Base-by-base conservation (phyloP, 2,888 invertebrate species). In the Acleris cristana region DNA sequence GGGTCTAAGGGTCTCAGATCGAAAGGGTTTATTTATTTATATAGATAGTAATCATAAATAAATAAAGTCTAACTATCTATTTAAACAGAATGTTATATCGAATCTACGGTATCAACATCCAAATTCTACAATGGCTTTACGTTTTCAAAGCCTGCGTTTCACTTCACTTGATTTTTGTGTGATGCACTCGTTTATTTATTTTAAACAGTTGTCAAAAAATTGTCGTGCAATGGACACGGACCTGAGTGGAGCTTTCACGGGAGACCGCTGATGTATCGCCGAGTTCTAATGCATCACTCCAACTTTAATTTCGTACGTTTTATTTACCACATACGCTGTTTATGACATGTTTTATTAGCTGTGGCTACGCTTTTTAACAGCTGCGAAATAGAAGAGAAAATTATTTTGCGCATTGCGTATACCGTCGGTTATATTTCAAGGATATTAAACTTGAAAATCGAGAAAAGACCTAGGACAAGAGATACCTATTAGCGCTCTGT, bases 261-360 rank as follows among this genome's bases (percentile, higher is more conserved):
- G 74, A 74, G 74, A 76, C 73, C 75, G 71, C 72, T 77, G 73
- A 82, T 81, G 79, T 79, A 82, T 80, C 72, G 73, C 73, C 74
- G 76, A 77, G 71, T 76, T 76, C 77, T 80, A 80, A 83, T 82
- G 79, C 79, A 74, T 72, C 72, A 76, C 70, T 74, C 71, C 64
- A 72, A 73, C 73, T 78, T 79, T 82, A 79, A 83, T 83, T 81
- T 76, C 72, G 70, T 69, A 70, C 71, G 72, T 76, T 78, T 77
- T 76, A 74, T 74, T 76, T 74, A 51, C 63, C 67, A 68, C 67
- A 67, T 63, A 48, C 49, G 53, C 58, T 58, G 57, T 67, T 58
- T 57, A 67, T 67, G 62, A 63, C 63, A 58, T 58, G 62, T 51
- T 56, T 58, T 57, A 57, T 51, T 40, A 21, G 52, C 62, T 52